Base-by-base conservation (phyloP, 2,113 vertebrate genomes). In the Poeciliopsis prolifica region DNA sequence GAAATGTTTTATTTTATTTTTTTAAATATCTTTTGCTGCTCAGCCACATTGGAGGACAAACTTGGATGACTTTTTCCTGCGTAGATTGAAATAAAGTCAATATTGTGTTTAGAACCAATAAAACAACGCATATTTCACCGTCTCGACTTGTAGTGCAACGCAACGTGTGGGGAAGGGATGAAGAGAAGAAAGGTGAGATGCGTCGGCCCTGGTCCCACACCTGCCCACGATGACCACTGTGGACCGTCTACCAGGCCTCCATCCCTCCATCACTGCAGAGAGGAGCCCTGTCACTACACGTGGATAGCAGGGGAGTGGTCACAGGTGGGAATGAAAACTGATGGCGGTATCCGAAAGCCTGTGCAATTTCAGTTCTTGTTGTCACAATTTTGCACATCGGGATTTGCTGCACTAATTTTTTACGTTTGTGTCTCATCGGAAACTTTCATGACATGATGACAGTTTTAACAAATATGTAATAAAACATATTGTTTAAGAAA, bases 231-330 rank as follows among this genome's bases (percentile, higher is more conserved):
- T 30, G 94, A 86, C 29, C 89, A 95, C 87, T 99, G 97, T 70
- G 91, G 96, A 58, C 80, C 91, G 15, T 75, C 87, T 0, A 66
- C 71, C 35, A 95, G 88, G 72, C 96, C 96, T 44, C 58, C 68
- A n/a, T 78, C 93, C 0, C 62, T 78, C 4, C 94, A 95, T 84
- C 88, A 60, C 40, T 99, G 98, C 78, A 76, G 76, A 42, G 68
- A 24, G 31, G 58, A 74, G 66, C 86, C 94, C 37, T 97, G 95
- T 88, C 94, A 88, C 74, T 94, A 95, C 4, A 40, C 92, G 65
- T 97, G 97, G 80, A 83, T 96, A 28, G 95, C 96, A 68, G 94
- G 93, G 86, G 93, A 96, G 11, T 93, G 95, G 68, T 96, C 96
- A 11, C 95, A 97, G 97, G 98, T 99, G 89, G 33, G 81, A 72